A percentile compares a stretch with the other conserved stretches of the same genome.
Conservation (phyloP, 1,140 invertebrate genomes). For the Aphaenogaster rudis region DNA sequence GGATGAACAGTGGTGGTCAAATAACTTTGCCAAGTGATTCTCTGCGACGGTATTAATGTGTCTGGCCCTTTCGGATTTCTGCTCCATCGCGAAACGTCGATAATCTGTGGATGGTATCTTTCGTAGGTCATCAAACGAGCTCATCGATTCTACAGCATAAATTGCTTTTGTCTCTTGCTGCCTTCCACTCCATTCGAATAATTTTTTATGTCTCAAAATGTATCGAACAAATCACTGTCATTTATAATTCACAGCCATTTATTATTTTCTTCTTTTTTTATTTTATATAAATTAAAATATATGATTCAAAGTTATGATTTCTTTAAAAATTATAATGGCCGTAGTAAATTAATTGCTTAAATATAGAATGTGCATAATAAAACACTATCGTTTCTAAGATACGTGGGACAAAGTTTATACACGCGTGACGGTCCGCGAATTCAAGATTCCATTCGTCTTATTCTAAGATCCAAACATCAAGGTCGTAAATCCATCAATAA, state of each 20-base stretch:
- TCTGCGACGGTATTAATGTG: constrained; percentile 84
- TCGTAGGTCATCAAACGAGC: constrained; percentile 44
- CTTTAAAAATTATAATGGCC: not conserved
- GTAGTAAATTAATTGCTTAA: not conserved
- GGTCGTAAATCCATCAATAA: constrained; percentile 85
- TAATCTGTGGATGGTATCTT: constrained; percentile 68
- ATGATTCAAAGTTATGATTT: not conserved
- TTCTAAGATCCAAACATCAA: constrained; percentile 76
- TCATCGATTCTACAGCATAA: constrained; percentile 43
- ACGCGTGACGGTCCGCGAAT: constrained; percentile 69
- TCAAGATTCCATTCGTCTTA: constrained; percentile 77
- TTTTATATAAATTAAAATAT: not conserved
- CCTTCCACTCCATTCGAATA: not conserved
- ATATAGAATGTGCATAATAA: not conserved
- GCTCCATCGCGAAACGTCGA: constrained; percentile 75
- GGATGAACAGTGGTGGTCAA: constrained; percentile 86
- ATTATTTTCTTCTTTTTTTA: not conserved
- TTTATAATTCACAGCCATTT: not conserved
- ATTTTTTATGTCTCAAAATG: constrained; percentile 7
- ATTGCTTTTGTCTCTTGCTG: constrained; percentile 27
- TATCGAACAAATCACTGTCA: constrained; percentile 2
- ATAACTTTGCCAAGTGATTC: constrained; percentile 86
- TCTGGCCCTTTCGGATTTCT: constrained; percentile 80
- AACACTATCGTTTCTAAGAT: not conserved
- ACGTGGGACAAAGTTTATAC: constrained; percentile 56